A percentile compares a stretch with the other conserved stretches of the same genome.
These are phyloP conservation scores for Ctenodactylus gundi DNA, from an alignment of 2,113 vertebrate species.

Conservation along the genomic window DNA sequence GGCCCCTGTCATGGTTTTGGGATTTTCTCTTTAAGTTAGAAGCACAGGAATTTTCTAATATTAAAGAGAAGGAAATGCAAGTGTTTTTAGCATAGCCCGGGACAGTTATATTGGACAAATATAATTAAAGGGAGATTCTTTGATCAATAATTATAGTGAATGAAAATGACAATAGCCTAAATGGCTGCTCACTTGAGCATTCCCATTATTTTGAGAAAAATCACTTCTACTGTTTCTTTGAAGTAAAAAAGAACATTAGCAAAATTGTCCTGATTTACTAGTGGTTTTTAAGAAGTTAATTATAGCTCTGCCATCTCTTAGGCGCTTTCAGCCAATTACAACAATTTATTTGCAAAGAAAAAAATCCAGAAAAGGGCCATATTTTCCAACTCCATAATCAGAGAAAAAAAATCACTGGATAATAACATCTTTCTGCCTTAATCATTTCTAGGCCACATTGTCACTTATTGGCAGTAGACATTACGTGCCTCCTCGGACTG, in stretches of 20 bases:
- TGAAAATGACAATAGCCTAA: not conserved
- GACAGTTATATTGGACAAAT: not conserved
- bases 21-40: slow-evolving; percentile 29
- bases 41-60: not conserved
- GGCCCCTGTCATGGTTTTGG: not conserved
- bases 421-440: not conserved
- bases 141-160: slow-evolving; percentile 53
- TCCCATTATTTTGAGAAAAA: slow-evolving; percentile 53
- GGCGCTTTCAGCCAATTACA: slow-evolving; percentile 45
- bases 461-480: not conserved
- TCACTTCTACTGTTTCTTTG: slow-evolving; percentile 28
- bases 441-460: not conserved
- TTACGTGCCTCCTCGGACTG: no score
- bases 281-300: slow-evolving; percentile 61
- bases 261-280: slow-evolving; percentile 19
- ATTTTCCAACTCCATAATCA: slow-evolving; percentile 59
- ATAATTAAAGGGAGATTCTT: slow-evolving; percentile 29
- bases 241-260: slow-evolving; percentile 62
- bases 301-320: slow-evolving; percentile 33
- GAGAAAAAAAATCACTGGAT: slow-evolving; percentile 48
- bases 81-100: not conserved
- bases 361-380: not conserved
- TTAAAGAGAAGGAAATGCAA: not conserved
- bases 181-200: not conserved
- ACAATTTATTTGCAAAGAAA: slow-evolving; percentile 46